Conservation (phyloP, 2,113 vertebrate species). For the Oryzias woworae region DNA sequence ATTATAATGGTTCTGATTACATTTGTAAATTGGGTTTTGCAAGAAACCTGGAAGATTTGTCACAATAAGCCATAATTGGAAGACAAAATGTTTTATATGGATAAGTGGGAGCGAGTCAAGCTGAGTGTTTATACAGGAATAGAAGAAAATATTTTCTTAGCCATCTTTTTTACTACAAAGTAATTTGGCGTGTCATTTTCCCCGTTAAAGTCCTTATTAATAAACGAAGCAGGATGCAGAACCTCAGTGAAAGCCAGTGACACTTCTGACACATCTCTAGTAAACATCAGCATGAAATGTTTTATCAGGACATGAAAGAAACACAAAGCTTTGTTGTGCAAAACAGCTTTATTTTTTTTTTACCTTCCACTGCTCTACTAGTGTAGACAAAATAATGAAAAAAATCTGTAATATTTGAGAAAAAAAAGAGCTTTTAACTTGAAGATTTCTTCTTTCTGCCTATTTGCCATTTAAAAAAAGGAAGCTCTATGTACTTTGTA, state of each 20-base stretch:
- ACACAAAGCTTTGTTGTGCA: constrained; percentile 41
- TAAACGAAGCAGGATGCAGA: neutral
- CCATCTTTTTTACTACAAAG: neutral
- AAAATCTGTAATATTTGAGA: constrained; percentile 56
- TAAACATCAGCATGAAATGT: neutral
- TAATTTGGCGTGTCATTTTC: neutral
- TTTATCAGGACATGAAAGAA: constrained; percentile 17
- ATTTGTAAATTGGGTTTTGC: neutral
- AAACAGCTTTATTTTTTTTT: constrained; percentile 63
- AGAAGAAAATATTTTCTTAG: neutral
- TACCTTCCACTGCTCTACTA: constrained; percentile 51
- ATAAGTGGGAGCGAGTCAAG: neutral
- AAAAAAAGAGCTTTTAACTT: constrained; percentile 49
- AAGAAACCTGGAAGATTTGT: neutral
- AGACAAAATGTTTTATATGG: constrained; percentile 3
- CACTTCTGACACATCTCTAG: neutral
- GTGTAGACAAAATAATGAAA: constrained; percentile 38
- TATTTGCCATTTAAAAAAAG: constrained; percentile 46
- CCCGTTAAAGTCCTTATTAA: neutral
- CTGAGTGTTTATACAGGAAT: neutral
- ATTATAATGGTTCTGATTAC: neutral
- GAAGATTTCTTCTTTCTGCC: constrained; percentile 60
- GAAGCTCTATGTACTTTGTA: constrained; percentile 54
- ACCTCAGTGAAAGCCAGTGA: neutral
- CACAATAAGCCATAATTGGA: constrained; percentile 26